Evolutionary conservation across 2,113 vertebrate species (phyloP).

Genomic region (Chloroceryle aenea): DNA sequence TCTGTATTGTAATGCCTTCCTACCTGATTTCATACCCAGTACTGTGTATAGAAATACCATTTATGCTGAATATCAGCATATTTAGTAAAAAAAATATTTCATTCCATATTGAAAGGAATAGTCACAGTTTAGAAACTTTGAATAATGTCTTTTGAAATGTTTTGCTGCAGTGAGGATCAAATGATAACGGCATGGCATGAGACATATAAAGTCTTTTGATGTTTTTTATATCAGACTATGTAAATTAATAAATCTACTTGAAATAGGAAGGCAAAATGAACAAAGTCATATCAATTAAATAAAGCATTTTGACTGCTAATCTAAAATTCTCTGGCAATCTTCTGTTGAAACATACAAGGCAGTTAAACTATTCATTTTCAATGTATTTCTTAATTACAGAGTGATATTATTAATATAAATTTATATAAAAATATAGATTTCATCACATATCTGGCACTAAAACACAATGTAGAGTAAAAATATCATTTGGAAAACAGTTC

Average conservation of each 20-base stretch:
- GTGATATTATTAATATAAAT: neutral
- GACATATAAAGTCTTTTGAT: neutral
- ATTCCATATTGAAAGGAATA: neutral
- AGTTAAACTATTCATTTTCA: neutral
- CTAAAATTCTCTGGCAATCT: neutral
- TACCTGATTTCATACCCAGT: neutral
- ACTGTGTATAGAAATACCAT: neutral
- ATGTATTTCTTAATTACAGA: neutral
- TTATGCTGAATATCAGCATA: neutral
- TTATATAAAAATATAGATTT: neutral
- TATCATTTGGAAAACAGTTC: neutral
- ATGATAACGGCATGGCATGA: neutral
- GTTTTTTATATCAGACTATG: neutral
- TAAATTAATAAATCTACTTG: neutral
- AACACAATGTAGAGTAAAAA: neutral
- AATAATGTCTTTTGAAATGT: neutral
- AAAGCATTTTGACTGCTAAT: neutral
- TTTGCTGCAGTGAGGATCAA: neutral
- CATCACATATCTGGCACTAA: neutral
- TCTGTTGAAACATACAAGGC: neutral
- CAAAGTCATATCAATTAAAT: neutral
- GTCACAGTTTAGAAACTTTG: neutral
- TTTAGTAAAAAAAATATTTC: fast-evolving
- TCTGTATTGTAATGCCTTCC: neutral
- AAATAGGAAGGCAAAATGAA: neutral